phyloP scores from a whole-genome alignment of 2,888 invertebrate genomes.

The Protophormia terraenovae region DNA sequence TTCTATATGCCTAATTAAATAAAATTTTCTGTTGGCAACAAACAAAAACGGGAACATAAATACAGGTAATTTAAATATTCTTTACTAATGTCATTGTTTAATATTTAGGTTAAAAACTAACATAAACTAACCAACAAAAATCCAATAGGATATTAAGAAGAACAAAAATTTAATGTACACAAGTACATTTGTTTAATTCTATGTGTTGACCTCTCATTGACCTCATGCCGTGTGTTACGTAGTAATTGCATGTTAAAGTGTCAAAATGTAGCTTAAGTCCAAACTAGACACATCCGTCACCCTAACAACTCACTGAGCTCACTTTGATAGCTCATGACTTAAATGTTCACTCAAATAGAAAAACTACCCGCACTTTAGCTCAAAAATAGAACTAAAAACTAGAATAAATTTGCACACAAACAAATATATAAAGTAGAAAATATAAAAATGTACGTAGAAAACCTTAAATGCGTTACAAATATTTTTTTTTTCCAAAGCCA shows the following conservation, averaged over 20 bases:
- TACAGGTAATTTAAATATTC: background rate
- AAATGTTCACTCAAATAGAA: slow-evolving; percentile 33
- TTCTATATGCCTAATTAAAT: too few relatives aligned
- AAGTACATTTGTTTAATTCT: background rate
- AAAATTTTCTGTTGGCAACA: too few relatives aligned
- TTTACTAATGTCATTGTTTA: background rate
- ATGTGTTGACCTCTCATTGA: slow-evolving; percentile 67
- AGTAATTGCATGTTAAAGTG: slow-evolving; percentile 69
- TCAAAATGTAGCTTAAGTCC: slow-evolving; percentile 63
- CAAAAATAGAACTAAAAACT: background rate
- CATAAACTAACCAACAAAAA: background rate
- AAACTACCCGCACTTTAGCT: slow-evolving; percentile 52
- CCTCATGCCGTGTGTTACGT: slow-evolving; percentile 69
- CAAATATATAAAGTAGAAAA: background rate
- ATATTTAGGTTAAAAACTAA: background rate
- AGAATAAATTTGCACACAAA: slow-evolving; percentile 30
- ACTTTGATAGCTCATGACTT: slow-evolving; percentile 28
- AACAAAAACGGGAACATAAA: too few relatives aligned
- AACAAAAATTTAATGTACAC: background rate
- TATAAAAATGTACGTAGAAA: slow-evolving; percentile 1
- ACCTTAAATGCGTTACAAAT: slow-evolving; percentile 46
- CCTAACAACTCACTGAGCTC: slow-evolving; percentile 3
- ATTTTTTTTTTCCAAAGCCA: background rate
- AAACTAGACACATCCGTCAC: slow-evolving; percentile 22
- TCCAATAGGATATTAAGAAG: slow-evolving; percentile 26